Conservation (phyloP, 2,797 vertebrate genomes). For the Galagoides demidoff region DNA sequence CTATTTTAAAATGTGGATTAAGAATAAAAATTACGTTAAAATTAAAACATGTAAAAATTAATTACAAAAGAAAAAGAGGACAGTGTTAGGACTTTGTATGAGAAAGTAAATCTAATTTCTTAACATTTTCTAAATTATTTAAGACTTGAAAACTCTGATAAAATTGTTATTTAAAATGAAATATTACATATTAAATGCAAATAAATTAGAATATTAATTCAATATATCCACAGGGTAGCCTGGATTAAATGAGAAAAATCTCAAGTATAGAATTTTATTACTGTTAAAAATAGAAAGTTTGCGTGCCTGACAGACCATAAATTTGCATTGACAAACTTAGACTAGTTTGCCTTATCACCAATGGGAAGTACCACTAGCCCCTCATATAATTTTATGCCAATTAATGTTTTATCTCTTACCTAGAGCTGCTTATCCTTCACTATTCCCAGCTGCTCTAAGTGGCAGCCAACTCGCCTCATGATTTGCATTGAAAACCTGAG, state of each 20-base stretch:
- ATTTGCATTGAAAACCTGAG: constrained; percentile 41
- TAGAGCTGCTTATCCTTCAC: not conserved
- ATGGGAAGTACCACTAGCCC: not conserved
- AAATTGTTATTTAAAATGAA: constrained; percentile 62
- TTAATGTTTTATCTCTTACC: constrained; percentile 46
- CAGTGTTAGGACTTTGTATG: not conserved
- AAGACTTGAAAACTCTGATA: constrained; percentile 52
- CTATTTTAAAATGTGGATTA: constrained; percentile 28
- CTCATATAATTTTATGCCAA: constrained; percentile 59
- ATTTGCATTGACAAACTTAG: constrained; percentile 60
- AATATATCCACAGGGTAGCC: constrained; percentile 62
- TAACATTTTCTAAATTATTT: constrained; percentile 53
- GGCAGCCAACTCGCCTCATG: not conserved
- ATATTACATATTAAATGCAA: constrained; percentile 60
- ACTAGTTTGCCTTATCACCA: constrained; percentile 42
- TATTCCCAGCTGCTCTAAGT: not conserved
- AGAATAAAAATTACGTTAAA: constrained; percentile 40
- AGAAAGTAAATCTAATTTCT: constrained; percentile 59
- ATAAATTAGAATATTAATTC: constrained; percentile 67
- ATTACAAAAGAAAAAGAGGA: constrained; percentile 24
- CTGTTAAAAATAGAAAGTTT: constrained; percentile 66
- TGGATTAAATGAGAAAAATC: constrained; percentile 72
- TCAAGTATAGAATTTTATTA: constrained; percentile 63
- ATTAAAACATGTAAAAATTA: constrained; percentile 55
- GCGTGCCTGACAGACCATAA: not conserved